Conservation (phyloP, 2,888 invertebrate genomes). For the Lydus trimaculatus region DNA sequence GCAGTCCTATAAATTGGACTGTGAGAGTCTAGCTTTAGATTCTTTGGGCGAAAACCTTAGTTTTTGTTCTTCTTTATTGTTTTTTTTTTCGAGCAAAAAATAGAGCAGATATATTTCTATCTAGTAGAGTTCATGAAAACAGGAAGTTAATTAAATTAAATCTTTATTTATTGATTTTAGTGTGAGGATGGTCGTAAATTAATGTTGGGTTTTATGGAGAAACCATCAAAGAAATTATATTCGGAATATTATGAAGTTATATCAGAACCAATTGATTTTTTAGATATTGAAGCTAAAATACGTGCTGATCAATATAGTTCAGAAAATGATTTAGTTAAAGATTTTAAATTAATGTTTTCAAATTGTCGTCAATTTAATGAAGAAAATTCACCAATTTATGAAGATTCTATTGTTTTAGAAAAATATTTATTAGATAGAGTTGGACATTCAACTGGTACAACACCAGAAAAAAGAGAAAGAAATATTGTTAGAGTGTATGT, state of each 20-base stretch:
- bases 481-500: slow-evolving; percentile 57
- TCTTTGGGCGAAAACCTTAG: no score
- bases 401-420: slow-evolving; percentile 91
- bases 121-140: no score
- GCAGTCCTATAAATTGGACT: no score
- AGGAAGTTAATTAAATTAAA: no score
- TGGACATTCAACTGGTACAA: slow-evolving; percentile 70
- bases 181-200: slow-evolving; percentile 83
- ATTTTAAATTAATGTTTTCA: slow-evolving; percentile 93
- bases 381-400: slow-evolving; percentile 93
- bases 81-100: no score
- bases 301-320: slow-evolving; percentile 83
- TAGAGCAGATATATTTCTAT: no score
- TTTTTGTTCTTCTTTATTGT: no score
- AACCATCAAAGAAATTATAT: slow-evolving; percentile 93
- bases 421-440: slow-evolving; percentile 83
- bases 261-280: slow-evolving; percentile 92
- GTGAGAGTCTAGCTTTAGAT: no score
- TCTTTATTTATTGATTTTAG: no score
- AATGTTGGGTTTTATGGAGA: slow-evolving; percentile 93
- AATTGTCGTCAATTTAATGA: slow-evolving; percentile 98
- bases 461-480: slow-evolving; percentile 64
- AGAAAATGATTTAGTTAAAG: slow-evolving; percentile 85
- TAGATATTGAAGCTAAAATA: slow-evolving; percentile 91
- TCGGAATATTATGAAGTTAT: slow-evolving; percentile 97